phyloP scores from a whole-genome alignment of 2,888 invertebrate species.

The Gandaritis pyraliata region DNA sequence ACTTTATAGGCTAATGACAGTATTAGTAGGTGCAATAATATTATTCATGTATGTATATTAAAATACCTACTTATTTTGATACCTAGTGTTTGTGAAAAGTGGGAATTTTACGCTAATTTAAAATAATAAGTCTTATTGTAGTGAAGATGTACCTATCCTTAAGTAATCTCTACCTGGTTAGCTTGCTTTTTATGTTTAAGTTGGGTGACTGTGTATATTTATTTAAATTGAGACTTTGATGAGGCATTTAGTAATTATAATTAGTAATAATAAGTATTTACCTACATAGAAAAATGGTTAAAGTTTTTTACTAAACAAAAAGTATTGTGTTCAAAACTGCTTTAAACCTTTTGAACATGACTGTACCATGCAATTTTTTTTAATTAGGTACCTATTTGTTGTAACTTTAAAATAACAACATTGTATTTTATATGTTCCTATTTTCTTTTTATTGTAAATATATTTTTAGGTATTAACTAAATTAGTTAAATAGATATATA shows the following conservation, averaged over 20 bases:
- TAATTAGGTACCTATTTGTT: too few species aligned
- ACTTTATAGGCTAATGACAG: not conserved
- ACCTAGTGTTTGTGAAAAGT: constrained; percentile 21
- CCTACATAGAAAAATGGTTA: too few species aligned
- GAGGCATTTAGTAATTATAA: constrained; percentile 25
- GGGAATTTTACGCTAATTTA: constrained; percentile 35
- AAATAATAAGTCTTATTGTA: not conserved
- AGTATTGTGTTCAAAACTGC: constrained; percentile 3
- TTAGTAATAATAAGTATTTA: constrained; percentile 9
- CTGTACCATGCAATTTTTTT: constrained; percentile 9
- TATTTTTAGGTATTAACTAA: not conserved
- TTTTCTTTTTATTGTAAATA: constrained; percentile 21
- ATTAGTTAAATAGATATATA: not conserved
- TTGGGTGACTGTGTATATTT: constrained; percentile 5
- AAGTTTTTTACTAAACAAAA: not conserved
- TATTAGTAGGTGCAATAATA: not conserved
- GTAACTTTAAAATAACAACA: not conserved
- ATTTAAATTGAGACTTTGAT: constrained; percentile 18
- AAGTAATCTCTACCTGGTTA: not conserved
- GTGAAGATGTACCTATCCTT: not conserved
- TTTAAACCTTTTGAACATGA: constrained; percentile 7
- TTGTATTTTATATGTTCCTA: constrained; percentile 24
- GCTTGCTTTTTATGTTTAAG: not conserved
- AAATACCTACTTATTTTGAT: constrained; percentile 1
- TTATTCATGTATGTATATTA: not conserved